A percentile compares a stretch with the other conserved stretches of the same genome.
phyloP scores from a whole-genome alignment of 2,888 invertebrate species.

The Ophion costatus region DNA sequence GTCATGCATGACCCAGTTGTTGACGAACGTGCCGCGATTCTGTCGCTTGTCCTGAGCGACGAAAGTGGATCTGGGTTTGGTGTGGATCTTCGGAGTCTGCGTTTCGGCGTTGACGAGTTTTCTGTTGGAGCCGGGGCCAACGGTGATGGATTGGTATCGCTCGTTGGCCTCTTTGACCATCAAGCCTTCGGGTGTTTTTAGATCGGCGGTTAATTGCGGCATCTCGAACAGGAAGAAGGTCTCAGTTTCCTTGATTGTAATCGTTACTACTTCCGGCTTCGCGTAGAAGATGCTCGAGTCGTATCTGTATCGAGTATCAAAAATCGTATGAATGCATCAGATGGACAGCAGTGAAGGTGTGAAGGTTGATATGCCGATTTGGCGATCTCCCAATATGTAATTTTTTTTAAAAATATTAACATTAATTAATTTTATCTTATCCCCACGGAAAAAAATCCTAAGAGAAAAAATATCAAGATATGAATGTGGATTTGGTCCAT shows the following conservation, averaged over 20 bases:
- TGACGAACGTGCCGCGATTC: conserved; percentile 88
- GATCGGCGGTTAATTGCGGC: conserved; percentile 87
- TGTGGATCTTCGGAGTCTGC: conserved; percentile 87
- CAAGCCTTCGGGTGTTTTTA: conserved; percentile 86
- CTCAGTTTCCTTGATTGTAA: conserved; percentile 88
- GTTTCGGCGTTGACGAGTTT: conserved; percentile 88
- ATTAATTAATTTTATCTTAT: conserved; percentile 83
- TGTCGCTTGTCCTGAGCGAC: conserved; percentile 85
- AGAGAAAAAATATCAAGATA: conserved; percentile 89
- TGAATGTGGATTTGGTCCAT: conserved; percentile 87
- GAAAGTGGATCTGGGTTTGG: conserved; percentile 88
- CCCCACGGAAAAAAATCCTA: conserved; percentile 86
- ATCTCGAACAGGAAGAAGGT: conserved; percentile 88
- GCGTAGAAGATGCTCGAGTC: conserved; percentile 58
- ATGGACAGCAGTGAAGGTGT: too few species aligned
- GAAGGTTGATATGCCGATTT: background rate
- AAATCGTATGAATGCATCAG: background rate
- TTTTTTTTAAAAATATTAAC: conserved; percentile 50
- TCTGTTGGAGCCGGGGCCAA: conserved; percentile 88
- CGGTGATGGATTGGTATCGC: conserved; percentile 88
- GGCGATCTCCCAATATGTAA: background rate
- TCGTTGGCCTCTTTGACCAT: conserved; percentile 87
- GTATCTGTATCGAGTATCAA: conserved; percentile 45
- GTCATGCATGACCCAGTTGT: conserved; percentile 92
- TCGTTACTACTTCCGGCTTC: conserved; percentile 85